These are phyloP conservation scores for Momotus momota DNA, from an alignment of 2,797 vertebrate genomes.

Conservation along the genomic window DNA sequence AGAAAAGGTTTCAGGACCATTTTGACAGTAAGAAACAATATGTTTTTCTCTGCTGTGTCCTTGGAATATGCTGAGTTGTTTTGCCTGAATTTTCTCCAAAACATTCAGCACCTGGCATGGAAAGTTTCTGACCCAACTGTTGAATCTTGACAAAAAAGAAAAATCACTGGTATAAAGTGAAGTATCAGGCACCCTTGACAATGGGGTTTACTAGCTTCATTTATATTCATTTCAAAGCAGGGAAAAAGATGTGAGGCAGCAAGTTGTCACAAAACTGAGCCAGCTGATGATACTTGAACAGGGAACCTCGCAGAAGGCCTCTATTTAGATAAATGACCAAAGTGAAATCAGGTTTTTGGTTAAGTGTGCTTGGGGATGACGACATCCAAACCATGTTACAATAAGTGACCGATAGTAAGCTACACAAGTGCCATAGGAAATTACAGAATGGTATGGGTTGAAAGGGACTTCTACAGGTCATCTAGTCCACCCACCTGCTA, in stretches of 20 bases:
- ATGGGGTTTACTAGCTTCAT: background rate
- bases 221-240: background rate
- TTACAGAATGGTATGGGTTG: background rate
- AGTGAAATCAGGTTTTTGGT: background rate
- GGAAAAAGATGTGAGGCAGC: background rate
- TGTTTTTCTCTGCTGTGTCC: slow-evolving; percentile 22
- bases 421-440: background rate
- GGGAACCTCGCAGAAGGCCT: background rate
- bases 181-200: background rate
- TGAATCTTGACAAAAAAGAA: background rate
- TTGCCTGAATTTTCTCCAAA: slow-evolving; percentile 45
- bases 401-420: background rate
- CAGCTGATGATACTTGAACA: background rate
- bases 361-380: background rate
- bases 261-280: background rate
- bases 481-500: background rate
- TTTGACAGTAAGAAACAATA: slow-evolving; percentile 57
- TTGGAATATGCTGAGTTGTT: slow-evolving; percentile 28
- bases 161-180: background rate
- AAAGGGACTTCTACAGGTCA: background rate
- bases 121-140: slow-evolving; percentile 29
- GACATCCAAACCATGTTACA: background rate
- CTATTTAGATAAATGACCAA: background rate
- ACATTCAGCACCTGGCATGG: slow-evolving; percentile 31
- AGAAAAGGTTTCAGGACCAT: slow-evolving; percentile 54